phyloP scores from a whole-genome alignment of 2,113 vertebrate species.

The Leiothrix lutea region DNA sequence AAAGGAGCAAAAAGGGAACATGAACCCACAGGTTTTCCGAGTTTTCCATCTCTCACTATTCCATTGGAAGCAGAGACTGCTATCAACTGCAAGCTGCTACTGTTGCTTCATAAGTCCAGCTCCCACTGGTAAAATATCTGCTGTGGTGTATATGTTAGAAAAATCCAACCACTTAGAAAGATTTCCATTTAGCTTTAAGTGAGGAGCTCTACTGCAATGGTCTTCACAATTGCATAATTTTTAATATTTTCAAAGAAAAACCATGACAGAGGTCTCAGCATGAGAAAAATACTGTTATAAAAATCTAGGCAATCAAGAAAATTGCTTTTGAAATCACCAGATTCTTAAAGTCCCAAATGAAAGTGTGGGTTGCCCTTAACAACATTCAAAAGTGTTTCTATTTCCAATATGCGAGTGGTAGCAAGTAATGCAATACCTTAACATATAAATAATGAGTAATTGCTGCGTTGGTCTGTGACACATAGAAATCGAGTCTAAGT shows the following conservation, averaged over 20 bases:
- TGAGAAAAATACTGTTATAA: neutral
- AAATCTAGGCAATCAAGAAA: neutral
- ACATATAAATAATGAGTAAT: neutral
- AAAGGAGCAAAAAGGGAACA: neutral
- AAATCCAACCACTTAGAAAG: neutral
- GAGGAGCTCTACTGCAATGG: neutral
- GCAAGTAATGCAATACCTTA: neutral
- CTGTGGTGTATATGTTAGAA: neutral
- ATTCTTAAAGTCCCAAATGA: neutral
- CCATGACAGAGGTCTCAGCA: neutral
- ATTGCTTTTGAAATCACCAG: neutral
- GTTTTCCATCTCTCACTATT: accelerated
- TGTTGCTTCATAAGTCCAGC: neutral
- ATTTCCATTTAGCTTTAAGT: neutral
- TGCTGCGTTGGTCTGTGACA: neutral
- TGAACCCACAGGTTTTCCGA: neutral
- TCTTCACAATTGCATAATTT: neutral
- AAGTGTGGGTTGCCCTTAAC: neutral
- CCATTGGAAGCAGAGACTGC: neutral
- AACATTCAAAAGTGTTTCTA: neutral
- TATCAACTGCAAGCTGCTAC: neutral
- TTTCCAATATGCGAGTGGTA: neutral
- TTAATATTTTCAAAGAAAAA: neutral
- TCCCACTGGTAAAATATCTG: neutral
- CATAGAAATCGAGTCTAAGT: neutral